Percentiles rank a stretch among this genome's conserved stretches.
These are phyloP conservation scores for Hydrolagus colliei DNA, from an alignment of 2,797 vertebrate genomes.

Conservation along the genomic window DNA sequence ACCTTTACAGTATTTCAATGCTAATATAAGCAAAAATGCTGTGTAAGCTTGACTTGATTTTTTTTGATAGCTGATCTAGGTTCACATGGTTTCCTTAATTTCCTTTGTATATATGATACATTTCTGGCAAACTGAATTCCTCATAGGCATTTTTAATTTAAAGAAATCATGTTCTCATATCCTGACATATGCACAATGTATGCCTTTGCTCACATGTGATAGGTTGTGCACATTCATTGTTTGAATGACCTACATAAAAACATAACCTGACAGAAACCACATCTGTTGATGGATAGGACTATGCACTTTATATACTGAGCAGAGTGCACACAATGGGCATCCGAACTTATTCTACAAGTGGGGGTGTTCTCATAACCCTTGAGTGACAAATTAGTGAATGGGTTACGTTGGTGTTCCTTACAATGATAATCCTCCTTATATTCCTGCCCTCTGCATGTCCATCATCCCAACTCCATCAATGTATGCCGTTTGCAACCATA, in stretches of 20 bases:
- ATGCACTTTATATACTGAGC: conserved; percentile 6
- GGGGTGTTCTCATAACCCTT: background rate
- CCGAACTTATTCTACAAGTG: background rate
- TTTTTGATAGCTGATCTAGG: background rate
- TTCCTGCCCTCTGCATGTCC: background rate
- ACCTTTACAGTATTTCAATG: background rate
- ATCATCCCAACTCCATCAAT: background rate
- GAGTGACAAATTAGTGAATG: conserved; percentile 7
- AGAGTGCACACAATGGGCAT: background rate
- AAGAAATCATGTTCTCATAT: background rate
- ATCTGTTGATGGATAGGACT: background rate
- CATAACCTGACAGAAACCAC: conserved; percentile 12
- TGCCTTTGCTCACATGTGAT: background rate
- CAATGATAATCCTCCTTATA: background rate
- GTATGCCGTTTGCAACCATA: background rate
- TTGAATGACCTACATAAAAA: conserved; percentile 24
- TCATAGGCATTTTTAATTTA: conserved; percentile 14
- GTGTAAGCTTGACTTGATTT: background rate
- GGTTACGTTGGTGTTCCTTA: background rate
- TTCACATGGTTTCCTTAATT: background rate
- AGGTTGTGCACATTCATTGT: conserved; percentile 7
- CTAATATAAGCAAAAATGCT: conserved; percentile 7
- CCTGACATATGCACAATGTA: conserved; percentile 8
- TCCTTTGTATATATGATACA: background rate
- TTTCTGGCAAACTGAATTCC: background rate